Conservation (phyloP, 2,888 invertebrate genomes). For the Sarcophaga carnaria region DNA sequence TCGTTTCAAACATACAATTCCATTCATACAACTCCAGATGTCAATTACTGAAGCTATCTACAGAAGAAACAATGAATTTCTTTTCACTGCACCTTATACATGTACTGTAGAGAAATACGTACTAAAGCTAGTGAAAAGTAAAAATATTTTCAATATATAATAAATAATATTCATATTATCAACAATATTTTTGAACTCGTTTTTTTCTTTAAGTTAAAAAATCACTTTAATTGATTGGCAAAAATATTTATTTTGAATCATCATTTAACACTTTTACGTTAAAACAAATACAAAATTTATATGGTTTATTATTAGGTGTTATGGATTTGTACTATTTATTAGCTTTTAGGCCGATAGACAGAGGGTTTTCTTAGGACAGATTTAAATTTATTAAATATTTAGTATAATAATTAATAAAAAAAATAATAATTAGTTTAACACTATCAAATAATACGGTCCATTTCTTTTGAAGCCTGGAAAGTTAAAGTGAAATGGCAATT, state of each 20-base stretch:
- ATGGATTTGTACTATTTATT: not conserved
- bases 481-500: not conserved
- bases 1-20: too few relatives aligned
- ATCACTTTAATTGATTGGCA: constrained; percentile 1
- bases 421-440: constrained; percentile 9
- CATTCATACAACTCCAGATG: too few relatives aligned
- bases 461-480: not conserved
- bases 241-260: constrained; percentile 60
- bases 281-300: constrained; percentile 21
- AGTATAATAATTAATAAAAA: not conserved
- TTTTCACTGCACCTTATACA: too few relatives aligned
- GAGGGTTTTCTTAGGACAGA: not conserved
- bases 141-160: not conserved
- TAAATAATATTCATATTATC: too few relatives aligned
- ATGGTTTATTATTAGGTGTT: not conserved
- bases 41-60: too few relatives aligned
- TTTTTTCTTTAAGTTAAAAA: not conserved
- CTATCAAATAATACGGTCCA: not conserved
- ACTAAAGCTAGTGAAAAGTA: too few relatives aligned
- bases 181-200: not conserved
- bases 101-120: too few relatives aligned
- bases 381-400: not conserved
- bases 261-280: constrained; percentile 45
- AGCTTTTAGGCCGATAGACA: not conserved
- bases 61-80: too few relatives aligned